Evolutionary conservation across 1,140 invertebrate genomes (phyloP), one percentile per base, ranked within the genome.

Genomic region (Drosophila sp.): DNA sequence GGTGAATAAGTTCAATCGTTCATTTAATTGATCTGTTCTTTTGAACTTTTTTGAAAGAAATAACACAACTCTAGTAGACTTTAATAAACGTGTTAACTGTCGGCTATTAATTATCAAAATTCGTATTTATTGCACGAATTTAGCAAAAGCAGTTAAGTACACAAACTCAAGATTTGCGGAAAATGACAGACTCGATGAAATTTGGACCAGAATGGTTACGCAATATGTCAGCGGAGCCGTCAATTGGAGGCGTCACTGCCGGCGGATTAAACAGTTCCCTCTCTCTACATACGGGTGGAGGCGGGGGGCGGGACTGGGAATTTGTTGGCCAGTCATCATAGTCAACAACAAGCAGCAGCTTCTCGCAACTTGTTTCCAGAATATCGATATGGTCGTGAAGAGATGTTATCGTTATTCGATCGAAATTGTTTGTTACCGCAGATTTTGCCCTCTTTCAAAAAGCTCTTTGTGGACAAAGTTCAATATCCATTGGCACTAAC

Each of bases 381-480:
- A 66, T 92, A 90, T 48, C 89, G 94, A 65, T 97, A 97, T 80
- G 96, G 96, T 27, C 93, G 96, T 75, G 97, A 98, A 92, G 97
- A 98, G 90, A 97, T 98, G 96, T 92, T 98, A 63, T 96, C 96
- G 41, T 90, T 97, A 32, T 97, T 95, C 87, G 94, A 96, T 78
- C 94, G 94, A 76, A 94, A 93, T 80, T 93, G 94, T 57, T 93
- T 94, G 80, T 93, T 95, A 57, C 96, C 96, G n/a, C 93, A 94
- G 65, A 94, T 94, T 56, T 92, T 97, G 48, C 90, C 94, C 27
- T 93, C 93, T 63, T 94, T 95, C 82, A 93, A 94, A 71, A 93
- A 94, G 46, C 92, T 98, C 8, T 95, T 94, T 89, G 93, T 96
- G 58, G 96, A 97, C 75, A 95, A 96, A 91, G 92, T 94, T 79